These are phyloP conservation scores for Ptilodon capucinus DNA, from an alignment of 2,888 invertebrate genomes.

Conservation along the genomic window DNA sequence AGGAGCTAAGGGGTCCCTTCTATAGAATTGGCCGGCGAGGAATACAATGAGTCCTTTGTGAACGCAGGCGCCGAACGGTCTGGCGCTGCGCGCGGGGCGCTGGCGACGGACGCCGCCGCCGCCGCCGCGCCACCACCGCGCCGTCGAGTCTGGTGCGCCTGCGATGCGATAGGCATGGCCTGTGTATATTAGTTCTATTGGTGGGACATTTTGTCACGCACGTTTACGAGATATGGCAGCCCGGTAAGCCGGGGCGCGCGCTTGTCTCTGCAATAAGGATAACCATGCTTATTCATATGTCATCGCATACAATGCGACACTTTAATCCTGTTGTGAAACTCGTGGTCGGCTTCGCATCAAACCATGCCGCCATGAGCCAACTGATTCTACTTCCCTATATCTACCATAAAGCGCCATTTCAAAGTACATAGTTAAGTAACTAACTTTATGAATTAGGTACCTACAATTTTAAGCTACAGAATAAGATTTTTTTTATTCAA, in stretches of 20 bases:
- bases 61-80: slow-evolving; percentile 79
- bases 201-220: slow-evolving; percentile 30
- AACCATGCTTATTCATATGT: too few species aligned
- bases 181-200: slow-evolving; percentile 14
- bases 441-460: too few species aligned
- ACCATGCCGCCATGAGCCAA: too few species aligned
- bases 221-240: slow-evolving; percentile 28
- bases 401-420: too few species aligned
- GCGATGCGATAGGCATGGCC: slow-evolving; percentile 11
- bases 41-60: slow-evolving; percentile 79
- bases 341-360: neutral
- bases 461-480: too few species aligned
- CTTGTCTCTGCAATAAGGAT: slow-evolving; percentile 47
- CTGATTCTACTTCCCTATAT: too few species aligned
- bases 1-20: slow-evolving; percentile 65
- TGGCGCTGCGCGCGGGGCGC: slow-evolving; percentile 50
- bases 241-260: slow-evolving; percentile 28
- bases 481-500: too few species aligned
- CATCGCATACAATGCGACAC: slow-evolving; percentile 49
- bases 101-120: slow-evolving; percentile 73
- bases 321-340: slow-evolving; percentile 15
- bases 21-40: slow-evolving; percentile 62
- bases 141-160: slow-evolving; percentile 56
- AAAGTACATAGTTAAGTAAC: too few species aligned
- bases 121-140: slow-evolving; percentile 31